phyloP scores from a whole-genome alignment of 1,140 invertebrate species.

The Scaptomyza hsui region DNA sequence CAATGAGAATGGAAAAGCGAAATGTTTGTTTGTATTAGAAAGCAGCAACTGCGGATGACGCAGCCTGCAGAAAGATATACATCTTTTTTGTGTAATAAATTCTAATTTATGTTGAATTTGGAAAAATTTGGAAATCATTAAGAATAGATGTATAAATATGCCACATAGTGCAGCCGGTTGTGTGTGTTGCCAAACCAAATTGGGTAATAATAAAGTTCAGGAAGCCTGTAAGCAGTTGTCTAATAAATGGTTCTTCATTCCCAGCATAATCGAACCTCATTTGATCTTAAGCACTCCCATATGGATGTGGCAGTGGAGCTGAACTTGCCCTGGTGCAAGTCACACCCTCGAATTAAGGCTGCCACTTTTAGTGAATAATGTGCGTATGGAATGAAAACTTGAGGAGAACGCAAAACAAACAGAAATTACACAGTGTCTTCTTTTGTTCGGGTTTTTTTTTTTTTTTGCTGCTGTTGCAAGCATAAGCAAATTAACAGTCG shows the following conservation, averaged over 20 bases:
- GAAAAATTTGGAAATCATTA: slow-evolving; percentile 49
- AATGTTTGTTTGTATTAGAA: slow-evolving; percentile 40
- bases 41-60: slow-evolving; percentile 53
- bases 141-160: not conserved
- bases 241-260: slow-evolving; percentile 33
- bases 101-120: slow-evolving; percentile 46
- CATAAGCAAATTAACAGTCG: slow-evolving; percentile 75
- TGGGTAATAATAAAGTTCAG: not conserved
- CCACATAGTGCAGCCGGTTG: not conserved
- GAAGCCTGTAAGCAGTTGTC: slow-evolving; percentile 15
- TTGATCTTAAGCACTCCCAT: slow-evolving; percentile 56
- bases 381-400: slow-evolving; percentile 34
- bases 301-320: slow-evolving; percentile 11
- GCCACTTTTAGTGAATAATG: slow-evolving; percentile 75
- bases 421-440: slow-evolving; percentile 33
- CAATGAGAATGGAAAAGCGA: slow-evolving; percentile 25
- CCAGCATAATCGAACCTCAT: slow-evolving; percentile 41
- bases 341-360: slow-evolving; percentile 74
- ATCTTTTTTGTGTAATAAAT: slow-evolving; percentile 38
- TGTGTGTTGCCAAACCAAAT: not conserved
- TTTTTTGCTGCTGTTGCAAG: not conserved
- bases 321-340: slow-evolving; percentile 51
- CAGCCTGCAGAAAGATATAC: slow-evolving; percentile 45
- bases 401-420: slow-evolving; percentile 46
- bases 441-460: slow-evolving; percentile 3